Evolutionary conservation across 2,113 vertebrate genomes (phyloP).

Genomic region (Polyodon spathula): DNA sequence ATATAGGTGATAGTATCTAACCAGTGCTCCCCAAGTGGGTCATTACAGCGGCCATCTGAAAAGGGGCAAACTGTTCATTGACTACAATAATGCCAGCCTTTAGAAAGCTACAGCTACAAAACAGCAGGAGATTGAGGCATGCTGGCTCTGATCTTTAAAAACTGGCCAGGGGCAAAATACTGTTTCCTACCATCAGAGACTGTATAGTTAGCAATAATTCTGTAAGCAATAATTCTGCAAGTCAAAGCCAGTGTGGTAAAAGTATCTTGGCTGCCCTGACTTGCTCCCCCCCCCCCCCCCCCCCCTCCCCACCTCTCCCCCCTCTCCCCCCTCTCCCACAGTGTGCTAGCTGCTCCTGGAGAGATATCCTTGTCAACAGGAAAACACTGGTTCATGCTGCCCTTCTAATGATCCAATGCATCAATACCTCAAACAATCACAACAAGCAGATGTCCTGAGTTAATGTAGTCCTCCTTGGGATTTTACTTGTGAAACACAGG

Average conservation of each 20-base stretch:
- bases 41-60: slow-evolving; percentile 86
- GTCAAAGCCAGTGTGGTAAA: slow-evolving; percentile 51
- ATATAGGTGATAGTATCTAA: slow-evolving; percentile 72
- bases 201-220: slow-evolving; percentile 58
- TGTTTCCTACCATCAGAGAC: slow-evolving; percentile 62
- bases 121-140: slow-evolving; percentile 72
- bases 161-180: too few species aligned
- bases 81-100: slow-evolving; percentile 76
- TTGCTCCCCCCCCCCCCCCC: slow-evolving; percentile 48
- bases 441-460: slow-evolving; percentile 81
- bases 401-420: slow-evolving; percentile 75
- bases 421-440: slow-evolving; percentile 76
- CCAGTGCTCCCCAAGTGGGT: slow-evolving; percentile 82
- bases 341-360: slow-evolving; percentile 56
- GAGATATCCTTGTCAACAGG: slow-evolving; percentile 63
- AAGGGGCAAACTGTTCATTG: slow-evolving; percentile 78
- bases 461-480: slow-evolving; percentile 70
- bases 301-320: slow-evolving; percentile 47
- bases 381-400: slow-evolving; percentile 64
- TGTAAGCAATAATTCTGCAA: too few species aligned
- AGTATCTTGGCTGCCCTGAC: too few species aligned
- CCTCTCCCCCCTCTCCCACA: slow-evolving; percentile 41
- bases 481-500: slow-evolving; percentile 59
- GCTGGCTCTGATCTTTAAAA: too few species aligned
- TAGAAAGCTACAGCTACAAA: slow-evolving; percentile 76